These are phyloP conservation scores for Zaprionus obscuricornis DNA, from an alignment of 2,888 invertebrate species.

Conservation along the genomic window DNA sequence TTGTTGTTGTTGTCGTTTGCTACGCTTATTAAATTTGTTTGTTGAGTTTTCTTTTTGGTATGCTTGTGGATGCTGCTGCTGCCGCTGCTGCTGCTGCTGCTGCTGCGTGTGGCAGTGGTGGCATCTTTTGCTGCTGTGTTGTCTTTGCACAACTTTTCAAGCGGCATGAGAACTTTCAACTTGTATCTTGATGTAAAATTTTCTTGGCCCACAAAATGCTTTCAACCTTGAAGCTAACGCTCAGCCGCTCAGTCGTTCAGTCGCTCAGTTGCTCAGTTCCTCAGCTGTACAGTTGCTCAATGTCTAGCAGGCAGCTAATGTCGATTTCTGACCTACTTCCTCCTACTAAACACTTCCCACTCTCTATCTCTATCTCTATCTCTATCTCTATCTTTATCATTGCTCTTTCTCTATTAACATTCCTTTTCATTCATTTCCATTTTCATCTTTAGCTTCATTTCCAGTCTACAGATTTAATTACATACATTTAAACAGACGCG, in stretches of 20 bases:
- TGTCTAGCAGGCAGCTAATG: background rate
- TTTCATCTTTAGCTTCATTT: too few species aligned
- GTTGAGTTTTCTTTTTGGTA: constrained; percentile 22
- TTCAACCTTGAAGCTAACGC: constrained; percentile 31
- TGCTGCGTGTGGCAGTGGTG: background rate
- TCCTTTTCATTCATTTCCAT: too few species aligned
- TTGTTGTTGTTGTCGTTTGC: constrained; percentile 26
- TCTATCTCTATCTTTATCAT: too few species aligned
- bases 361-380: too few species aligned
- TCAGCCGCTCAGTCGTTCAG: background rate
- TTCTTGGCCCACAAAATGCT: constrained; percentile 15
- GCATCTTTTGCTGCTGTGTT: too few species aligned
- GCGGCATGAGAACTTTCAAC: constrained; percentile 19
- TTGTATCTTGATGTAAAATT: constrained; percentile 27
- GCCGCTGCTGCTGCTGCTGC: background rate
- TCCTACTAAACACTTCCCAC: too few species aligned
- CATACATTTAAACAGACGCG: too few species aligned
- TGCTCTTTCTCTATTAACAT: too few species aligned
- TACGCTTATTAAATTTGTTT: constrained; percentile 57
- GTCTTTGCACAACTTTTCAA: too few species aligned
- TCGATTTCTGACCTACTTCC: constrained; percentile 15
- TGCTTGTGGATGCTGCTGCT: constrained; percentile 4
- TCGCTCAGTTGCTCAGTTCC: background rate
- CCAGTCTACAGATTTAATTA: constrained; percentile 34
- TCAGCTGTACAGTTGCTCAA: background rate